Evolutionary conservation across 2,113 vertebrate genomes (phyloP), one percentile per base, ranked within the genome.

Genomic region (Urocitellus parryii): DNA sequence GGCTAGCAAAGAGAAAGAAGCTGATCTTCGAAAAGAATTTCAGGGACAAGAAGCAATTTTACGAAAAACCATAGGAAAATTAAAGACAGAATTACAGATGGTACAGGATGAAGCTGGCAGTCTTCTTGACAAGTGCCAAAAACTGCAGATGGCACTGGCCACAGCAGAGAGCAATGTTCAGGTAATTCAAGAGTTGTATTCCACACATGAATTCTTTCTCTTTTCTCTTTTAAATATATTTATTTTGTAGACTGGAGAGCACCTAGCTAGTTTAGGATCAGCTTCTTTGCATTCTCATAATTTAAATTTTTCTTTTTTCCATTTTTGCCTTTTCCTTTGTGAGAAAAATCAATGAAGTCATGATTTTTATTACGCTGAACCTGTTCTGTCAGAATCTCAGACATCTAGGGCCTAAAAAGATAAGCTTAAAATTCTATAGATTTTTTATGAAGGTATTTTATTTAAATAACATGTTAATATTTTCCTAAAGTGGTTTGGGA

Each of bases 1-100:
- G 98, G 99, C 99, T 22, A 99, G 99, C 98, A 99, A 99, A 98
- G 99, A 99, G 97, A 99, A 99, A 34, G 99, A 99, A 98, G 98
- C 98, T 0, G 99, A 99, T 89, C 98, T 99, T 96, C 99, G 99
- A 94, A 99, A 99, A 96, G 99, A 99, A 97, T 99, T 99, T 93
- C 99, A 99, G 98, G 98, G 98, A 32, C 99, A 99, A 98, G 99
- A 99, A 98, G 99, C 99, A 34, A 94, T 99, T 63, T 98, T 99
- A 94, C 99, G 99, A 97, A 99, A 99, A 97, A 99, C 99, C 65
- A 98, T 99, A 92, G 99, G 98, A 48, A 99, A 99, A 68, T 98
- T 99, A 96, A 99, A 99, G 97, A 98, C 98, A 17, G 99, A 99
- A 95, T 98, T 99, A 90, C 99, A 99, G 65, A 98, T 99, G 97